Evolutionary conservation across 2,888 invertebrate genomes (phyloP).

Genomic region (Apoda limacodes): DNA sequence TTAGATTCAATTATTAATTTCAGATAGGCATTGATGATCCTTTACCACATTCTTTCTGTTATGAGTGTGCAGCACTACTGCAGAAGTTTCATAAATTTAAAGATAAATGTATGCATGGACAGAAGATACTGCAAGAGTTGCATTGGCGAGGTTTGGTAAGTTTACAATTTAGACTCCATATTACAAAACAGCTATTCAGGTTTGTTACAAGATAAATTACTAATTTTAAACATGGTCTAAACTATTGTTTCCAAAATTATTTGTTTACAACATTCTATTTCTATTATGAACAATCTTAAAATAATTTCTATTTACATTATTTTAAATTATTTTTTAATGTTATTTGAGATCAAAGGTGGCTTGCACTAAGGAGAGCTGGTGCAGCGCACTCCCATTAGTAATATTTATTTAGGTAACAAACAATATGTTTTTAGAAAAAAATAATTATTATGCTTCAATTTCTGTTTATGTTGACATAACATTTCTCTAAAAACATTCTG

Average conservation of each 20-base stretch:
- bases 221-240: conserved; percentile 2
- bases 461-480: too few species aligned
- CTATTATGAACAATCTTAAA: background rate
- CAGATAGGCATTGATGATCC: conserved; percentile 37
- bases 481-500: too few species aligned
- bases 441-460: too few species aligned
- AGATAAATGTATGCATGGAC: conserved; percentile 41
- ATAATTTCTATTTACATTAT: background rate
- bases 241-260: background rate
- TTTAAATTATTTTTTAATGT: background rate
- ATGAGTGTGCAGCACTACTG: conserved; percentile 42
- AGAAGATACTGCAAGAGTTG: conserved; percentile 34
- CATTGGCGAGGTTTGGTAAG: conserved; percentile 39
- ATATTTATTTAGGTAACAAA: too few species aligned
- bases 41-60: conserved; percentile 45
- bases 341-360: background rate
- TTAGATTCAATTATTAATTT: conserved; percentile 24
- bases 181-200: background rate
- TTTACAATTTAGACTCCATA: too few species aligned
- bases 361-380: too few species aligned
- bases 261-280: background rate
- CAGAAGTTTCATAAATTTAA: conserved; percentile 49
- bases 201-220: conserved; percentile 23
- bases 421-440: too few species aligned
- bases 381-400: too few species aligned